Base-by-base conservation (phyloP, 2,888 invertebrate genomes). In the Ecliptopera silaceata region DNA sequence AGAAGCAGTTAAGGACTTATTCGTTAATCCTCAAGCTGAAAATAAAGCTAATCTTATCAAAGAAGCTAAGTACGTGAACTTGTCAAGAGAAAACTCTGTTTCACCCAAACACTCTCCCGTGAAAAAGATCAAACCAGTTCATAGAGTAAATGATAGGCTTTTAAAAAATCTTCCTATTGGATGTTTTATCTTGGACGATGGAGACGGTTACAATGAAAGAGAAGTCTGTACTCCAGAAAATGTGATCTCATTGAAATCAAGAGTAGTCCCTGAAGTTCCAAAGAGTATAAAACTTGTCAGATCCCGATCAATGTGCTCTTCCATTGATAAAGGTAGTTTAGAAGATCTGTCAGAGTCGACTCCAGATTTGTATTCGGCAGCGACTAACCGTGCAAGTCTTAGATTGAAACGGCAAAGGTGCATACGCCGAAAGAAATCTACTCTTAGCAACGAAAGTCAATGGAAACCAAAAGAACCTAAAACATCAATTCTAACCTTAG, bases 371-470 rank as follows among this genome's bases (percentile, higher is more conserved):
- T 82, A 79, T 62, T 65, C 74, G 1, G 72, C 73, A 6, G 69
- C 78, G 20, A 73, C 74, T 50, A 82, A 81, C 60, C 77, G 76
- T 4, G 71, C 74, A 4, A 87, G 86, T 61, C 70, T 85, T 4
- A 80, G 86, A 55, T 73, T 93, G 31, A 92, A 91, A 73, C 82
- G 93, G 15, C 93, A 94, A 72, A 91, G 85, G 64, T 93, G 93
- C 66, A 92, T 93, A 12, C 80, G 93, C 2, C 85, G 93, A 60
- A 91, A 92, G 65, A 92, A 91, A 61, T 89, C 88, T 1, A 88
- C 86, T 11, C 80, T 84, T 0, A 89, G 88, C 53, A 88, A 85
- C 26, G 88, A 89, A 46, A 89, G 86, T 56, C 69, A 79, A 42
- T 81, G 78, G 69, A 83, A 79, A 61, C 75, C 69, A 12, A 81